Evolutionary conservation across 1,140 invertebrate genomes (phyloP), one percentile per base, ranked within the genome.

Genomic region (Danaus melanippus): DNA sequence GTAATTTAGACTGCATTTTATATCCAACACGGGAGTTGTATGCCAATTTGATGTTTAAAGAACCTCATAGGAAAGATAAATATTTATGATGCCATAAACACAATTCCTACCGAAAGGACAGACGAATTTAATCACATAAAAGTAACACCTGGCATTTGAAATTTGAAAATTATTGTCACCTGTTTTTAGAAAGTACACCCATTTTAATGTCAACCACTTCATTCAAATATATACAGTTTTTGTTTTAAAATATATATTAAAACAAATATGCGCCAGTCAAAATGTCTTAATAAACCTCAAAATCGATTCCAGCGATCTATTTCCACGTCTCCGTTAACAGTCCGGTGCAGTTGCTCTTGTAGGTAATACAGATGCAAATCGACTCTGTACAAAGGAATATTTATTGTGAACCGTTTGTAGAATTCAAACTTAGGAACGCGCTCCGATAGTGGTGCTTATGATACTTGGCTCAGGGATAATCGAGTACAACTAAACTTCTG

Each of bases 401-500:
- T 62, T 64, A 64, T 55, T 57, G 42, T 43, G 47, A 39, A 51
- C 32, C 40, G 45, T 42, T 56, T 60, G 58, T 46, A 57, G 58
- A 64, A 62, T 53, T 58, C 55, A 53, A 67, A 64, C 59, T 66
- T 62, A 47, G 55, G 52, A 57, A 66, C 63, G 63, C 62, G 63
- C 46, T 46, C 46, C 40, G 50, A 55, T 52, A 56, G 50, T 49
- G n/a, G n/a, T 17, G 56, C 48, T 53, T 61, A 61, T 56, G 61
- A 63, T 58, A 63, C 56, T 63, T 58, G 15, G 53, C 49, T 50
- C 53, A 50, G 43, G 39, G 50, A 46, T 54, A 32, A 56, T 56
- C 50, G n/a, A 42, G 42, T 56, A 46, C 59, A 53, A 32, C 21
- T 32, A 5, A 32, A 32, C 21, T 32, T 32, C 7, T 32, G 7